Base-by-base conservation (phyloP, 1,140 invertebrate genomes). In the Meloidogyne exigua region DNA sequence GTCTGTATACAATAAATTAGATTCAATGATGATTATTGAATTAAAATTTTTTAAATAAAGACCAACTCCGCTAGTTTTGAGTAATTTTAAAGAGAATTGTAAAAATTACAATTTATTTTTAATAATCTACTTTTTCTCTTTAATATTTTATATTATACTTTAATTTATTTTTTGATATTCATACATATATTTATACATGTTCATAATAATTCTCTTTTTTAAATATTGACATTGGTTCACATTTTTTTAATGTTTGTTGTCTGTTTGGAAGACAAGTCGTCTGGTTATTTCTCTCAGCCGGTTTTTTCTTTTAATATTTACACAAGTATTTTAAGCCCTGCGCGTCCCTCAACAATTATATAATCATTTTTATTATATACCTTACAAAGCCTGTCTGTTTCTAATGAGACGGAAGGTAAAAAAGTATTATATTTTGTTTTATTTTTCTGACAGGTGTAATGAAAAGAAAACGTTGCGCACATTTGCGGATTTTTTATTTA, bases 341-440 rank as follows among this genome's bases (percentile, higher is more conserved):
- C 49, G 49, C 49, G 49, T 57, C 49, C n/a, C 18, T 57, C 49
- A 57, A 57, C 49, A 12, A 57, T 57, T 57, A n/a, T 57, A 57
- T 57, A n/a, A 44, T 57, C 1, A 57, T 57, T 57, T 57, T 57
- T 57, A 7, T n/a, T 44, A 57, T 57, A 57, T n/a, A 57, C 49
- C n/a, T 57, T 57, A 57, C 49, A 57, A 57, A 57, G 49, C 49
- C 18, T 57, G 49, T 57, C 49, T 57, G 18, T n/a, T 57, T 57
- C 42, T 44, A 44, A 44, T 44, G 42, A n/a, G 49, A 57, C 49
- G 49, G 49, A 57, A 57, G 49, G 49, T n/a, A 57, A 57, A 57
- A 57, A 57, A n/a, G 7, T n/a, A 57, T 57, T n/a, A n/a, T 57
- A 7, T n/a, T 57, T 57, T n/a, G 7, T n/a, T 57, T 49, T 57